These are phyloP conservation scores for Platalea minor DNA, from an alignment of 2,797 vertebrate genomes.

Conservation along the genomic window DNA sequence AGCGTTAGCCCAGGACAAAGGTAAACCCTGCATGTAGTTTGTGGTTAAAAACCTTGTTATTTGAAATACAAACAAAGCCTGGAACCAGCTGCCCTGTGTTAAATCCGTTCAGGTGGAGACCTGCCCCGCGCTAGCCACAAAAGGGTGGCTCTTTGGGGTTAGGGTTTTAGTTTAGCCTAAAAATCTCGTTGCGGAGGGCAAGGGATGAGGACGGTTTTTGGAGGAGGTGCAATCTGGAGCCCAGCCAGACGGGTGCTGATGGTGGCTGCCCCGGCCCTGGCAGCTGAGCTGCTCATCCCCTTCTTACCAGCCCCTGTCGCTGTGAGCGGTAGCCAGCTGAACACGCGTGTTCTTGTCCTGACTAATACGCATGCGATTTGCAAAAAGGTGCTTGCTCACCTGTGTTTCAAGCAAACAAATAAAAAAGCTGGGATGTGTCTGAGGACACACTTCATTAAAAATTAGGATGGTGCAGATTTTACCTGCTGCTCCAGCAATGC, in stretches of 20 bases:
- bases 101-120: neutral
- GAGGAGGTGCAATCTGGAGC: neutral
- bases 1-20: neutral
- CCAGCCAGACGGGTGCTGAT: neutral
- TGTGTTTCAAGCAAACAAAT: neutral
- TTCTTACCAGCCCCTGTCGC: rapidly evolving
- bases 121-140: too few relatives aligned
- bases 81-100: neutral
- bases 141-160: too few relatives aligned
- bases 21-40: neutral
- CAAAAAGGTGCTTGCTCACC: neutral
- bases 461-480: neutral
- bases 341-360: rapidly evolving
- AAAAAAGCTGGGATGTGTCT: neutral
- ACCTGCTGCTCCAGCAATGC: neutral
- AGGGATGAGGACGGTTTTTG: neutral
- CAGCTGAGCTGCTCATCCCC: neutral
- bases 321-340: neutral
- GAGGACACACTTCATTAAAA: neutral
- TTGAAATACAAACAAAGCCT: neutral
- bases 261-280: neutral
- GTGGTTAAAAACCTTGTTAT: neutral
- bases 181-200: neutral
- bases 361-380: rapidly evolving
- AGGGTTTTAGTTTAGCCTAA: too few relatives aligned